Percentiles rank a stretch among this genome's conserved stretches.
phyloP scores from a whole-genome alignment of 2,113 vertebrate genomes.

The Castor canadensis region DNA sequence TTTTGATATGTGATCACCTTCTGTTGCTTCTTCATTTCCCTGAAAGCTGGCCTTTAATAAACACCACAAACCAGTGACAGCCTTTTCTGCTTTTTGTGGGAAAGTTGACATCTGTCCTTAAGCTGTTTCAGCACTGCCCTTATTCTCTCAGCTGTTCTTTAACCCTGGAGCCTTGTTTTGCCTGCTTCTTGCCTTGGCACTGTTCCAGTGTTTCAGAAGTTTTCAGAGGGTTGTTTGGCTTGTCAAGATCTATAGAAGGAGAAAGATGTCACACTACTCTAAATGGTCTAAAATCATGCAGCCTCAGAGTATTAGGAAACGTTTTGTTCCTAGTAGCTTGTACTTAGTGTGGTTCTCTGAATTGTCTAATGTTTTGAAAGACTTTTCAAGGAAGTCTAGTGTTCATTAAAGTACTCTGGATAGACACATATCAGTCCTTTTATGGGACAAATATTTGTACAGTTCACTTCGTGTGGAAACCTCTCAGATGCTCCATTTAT shows the following conservation, averaged over 20 bases:
- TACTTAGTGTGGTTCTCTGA: no score
- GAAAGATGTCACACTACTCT: not conserved
- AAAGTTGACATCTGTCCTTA: not conserved
- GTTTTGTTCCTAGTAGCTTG: not conserved
- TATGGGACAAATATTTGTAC: conserved; percentile 55
- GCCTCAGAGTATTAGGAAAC: not conserved
- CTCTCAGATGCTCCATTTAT: not conserved
- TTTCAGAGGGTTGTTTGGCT: not conserved
- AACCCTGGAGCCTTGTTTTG: not conserved
- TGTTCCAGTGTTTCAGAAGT: not conserved
- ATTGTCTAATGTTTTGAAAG: conserved; percentile 5
- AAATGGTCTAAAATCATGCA: not conserved
- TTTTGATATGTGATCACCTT: not conserved
- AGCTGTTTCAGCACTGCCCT: no score
- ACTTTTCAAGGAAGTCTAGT: not conserved
- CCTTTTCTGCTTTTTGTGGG: not conserved
- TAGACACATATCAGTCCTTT: conserved; percentile 20
- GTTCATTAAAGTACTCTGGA: not conserved
- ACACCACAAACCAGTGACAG: not conserved
- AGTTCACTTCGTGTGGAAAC: not conserved
- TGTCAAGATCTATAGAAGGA: not conserved
- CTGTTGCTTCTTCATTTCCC: not conserved
- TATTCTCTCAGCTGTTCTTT: not conserved
- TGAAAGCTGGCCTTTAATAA: not conserved
- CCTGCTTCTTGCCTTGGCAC: not conserved